Evolutionary conservation across 2,888 invertebrate species (phyloP).

Genomic region (Zaprionus lineosus): DNA sequence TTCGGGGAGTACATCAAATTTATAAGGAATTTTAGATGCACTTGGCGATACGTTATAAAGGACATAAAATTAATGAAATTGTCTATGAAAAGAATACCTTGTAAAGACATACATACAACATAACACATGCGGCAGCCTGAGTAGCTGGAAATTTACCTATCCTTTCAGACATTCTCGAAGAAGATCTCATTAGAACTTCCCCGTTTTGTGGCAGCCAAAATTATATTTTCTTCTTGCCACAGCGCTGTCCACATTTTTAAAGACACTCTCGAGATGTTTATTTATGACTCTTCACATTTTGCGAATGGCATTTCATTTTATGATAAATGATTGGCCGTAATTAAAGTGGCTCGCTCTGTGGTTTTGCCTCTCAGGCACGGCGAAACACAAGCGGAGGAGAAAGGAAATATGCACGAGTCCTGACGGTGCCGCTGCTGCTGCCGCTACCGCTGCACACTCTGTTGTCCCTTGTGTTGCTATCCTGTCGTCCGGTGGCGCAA

Average conservation of each 20-base stretch:
- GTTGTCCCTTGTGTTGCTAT: background rate
- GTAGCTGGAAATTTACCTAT: too few relatives aligned
- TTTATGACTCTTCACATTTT: constrained; percentile 55
- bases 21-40: background rate
- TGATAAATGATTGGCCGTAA: constrained; percentile 67
- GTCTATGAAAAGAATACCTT: too few relatives aligned
- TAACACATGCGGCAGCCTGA: too few relatives aligned
- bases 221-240: background rate
- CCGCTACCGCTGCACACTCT: constrained; percentile 14
- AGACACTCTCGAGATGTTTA: constrained; percentile 39
- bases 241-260: constrained; percentile 10
- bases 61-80: too few relatives aligned
- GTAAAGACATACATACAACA: too few relatives aligned
- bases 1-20: constrained; percentile 9
- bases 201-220: background rate
- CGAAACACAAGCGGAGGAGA: constrained; percentile 15
- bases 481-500: background rate
- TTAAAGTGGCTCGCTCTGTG: constrained; percentile 57
- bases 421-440: constrained; percentile 17
- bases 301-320: constrained; percentile 53
- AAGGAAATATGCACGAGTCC: constrained; percentile 19
- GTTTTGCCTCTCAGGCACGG: constrained; percentile 20
- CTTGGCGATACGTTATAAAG: too few relatives aligned
- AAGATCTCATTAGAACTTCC: background rate
- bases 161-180: too few relatives aligned